Base-by-base conservation (phyloP, 2,113 vertebrate genomes). In the Chaetorhynchus papuensis region DNA sequence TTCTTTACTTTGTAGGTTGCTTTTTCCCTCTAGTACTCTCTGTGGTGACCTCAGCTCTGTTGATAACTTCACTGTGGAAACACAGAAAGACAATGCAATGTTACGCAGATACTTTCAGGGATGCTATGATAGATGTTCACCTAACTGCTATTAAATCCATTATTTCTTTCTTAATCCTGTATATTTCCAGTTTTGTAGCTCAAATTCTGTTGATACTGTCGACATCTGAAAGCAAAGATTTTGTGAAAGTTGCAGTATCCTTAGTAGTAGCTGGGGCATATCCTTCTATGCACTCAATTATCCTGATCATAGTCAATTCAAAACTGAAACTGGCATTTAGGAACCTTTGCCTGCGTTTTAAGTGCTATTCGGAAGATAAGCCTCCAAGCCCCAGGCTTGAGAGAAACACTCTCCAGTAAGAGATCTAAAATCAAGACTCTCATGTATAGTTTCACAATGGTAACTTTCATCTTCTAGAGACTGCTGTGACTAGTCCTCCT, bases 111-210 rank as follows among this genome's bases (percentile, higher is more conserved):
- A 85, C 45, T 31, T 89, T 94, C 69, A 95, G 41, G 30, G 80
- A 93, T 83, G 42, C 61, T 42, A 16, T 33, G 50, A 61, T 45
- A 76, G 66, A 75, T 54, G 86, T 95, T 94, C 94, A 94, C 26
- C 17, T 96, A 93, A 95, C 39, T 75, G 92, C 63, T 31, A 79
- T 96, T 61, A 97, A 96, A 89, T 96, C 89, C 16, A 65, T 97
- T 80, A 63, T 88, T 70, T 96, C 90, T 77, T 98, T 97, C 72
- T 65, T 96, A 47, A 17, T 88, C 9, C 18, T 94, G 2, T 81
- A 93, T 54, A 13, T 96, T 66, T 83, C 78, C 44, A 94, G 93
- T 60, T 50, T 92, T 14, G 4, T 50, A 49, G 89, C 88, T 78
- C 93, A 91, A 47, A 88, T 94, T 52, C 66, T 94, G 26, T 60